Percentiles rank a stretch among this genome's conserved stretches.
These are phyloP conservation scores for Linepithema humile DNA, from an alignment of 1,140 invertebrate genomes.

Conservation along the genomic window DNA sequence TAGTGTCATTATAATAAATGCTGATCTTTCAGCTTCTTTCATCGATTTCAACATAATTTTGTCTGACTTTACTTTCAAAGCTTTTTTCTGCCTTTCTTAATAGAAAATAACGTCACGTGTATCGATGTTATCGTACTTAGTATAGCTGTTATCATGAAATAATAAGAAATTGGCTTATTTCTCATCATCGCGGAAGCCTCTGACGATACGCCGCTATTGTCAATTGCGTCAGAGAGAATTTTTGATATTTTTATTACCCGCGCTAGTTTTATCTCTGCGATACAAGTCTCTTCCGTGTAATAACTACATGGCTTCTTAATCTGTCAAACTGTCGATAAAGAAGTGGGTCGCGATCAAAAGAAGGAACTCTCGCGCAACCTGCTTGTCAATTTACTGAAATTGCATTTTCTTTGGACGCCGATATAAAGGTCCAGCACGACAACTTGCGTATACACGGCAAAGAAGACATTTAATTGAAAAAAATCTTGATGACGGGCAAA, in stretches of 20 bases:
- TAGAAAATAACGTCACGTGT: too few relatives aligned
- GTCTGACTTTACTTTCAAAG: too few relatives aligned
- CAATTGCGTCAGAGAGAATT: not conserved
- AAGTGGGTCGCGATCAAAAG: slow-evolving; percentile 58
- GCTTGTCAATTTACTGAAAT: slow-evolving; percentile 56
- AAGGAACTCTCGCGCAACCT: slow-evolving; percentile 20
- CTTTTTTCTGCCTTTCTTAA: too few relatives aligned
- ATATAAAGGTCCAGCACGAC: slow-evolving; percentile 21
- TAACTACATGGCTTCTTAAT: slow-evolving; percentile 50
- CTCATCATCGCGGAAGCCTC: not conserved
- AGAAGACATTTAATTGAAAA: slow-evolving; percentile 32
- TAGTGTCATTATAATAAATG: too few relatives aligned
- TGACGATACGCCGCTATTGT: not conserved
- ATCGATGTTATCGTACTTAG: too few relatives aligned
- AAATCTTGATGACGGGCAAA: not conserved
- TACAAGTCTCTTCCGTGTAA: slow-evolving; percentile 29
- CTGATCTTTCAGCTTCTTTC: too few relatives aligned
- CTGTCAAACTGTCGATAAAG: slow-evolving; percentile 55
- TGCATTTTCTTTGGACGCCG: slow-evolving; percentile 42
- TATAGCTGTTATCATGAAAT: too few relatives aligned
- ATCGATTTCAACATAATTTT: too few relatives aligned
- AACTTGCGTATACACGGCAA: not conserved
- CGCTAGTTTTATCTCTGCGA: not conserved
- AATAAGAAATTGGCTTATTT: too few relatives aligned
- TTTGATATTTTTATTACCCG: slow-evolving; percentile 2